phyloP scores from a whole-genome alignment of 1,140 invertebrate genomes.

The Kradibia gibbosae region DNA sequence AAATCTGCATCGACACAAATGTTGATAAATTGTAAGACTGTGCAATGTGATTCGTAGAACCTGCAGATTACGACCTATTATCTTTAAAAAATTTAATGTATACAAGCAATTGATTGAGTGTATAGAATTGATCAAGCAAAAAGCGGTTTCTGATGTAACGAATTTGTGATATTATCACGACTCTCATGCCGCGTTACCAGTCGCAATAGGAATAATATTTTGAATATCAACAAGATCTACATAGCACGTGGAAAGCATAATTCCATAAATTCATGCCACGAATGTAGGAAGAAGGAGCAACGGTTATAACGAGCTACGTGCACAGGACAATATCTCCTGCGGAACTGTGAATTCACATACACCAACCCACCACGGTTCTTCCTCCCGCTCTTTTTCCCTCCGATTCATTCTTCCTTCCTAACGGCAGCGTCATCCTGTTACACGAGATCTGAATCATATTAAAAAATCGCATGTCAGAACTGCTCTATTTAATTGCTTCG shows the following conservation, averaged over 20 bases:
- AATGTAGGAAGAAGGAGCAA: not conserved
- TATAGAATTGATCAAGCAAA: not conserved
- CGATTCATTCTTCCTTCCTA: not conserved
- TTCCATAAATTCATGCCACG: not conserved
- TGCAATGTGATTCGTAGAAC: no score
- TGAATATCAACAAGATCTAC: slow-evolving; percentile 45
- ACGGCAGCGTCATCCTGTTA: not conserved
- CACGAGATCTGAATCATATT: slow-evolving; percentile 19
- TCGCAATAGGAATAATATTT: slow-evolving; percentile 23
- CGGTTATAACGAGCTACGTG: slow-evolving; percentile 22
- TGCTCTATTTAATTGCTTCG: not conserved
- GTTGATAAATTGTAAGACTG: no score
- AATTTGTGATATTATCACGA: not conserved
- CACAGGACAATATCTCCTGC: not conserved
- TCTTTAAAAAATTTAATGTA: not conserved
- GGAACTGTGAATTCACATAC: not conserved
- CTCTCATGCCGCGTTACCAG: not conserved
- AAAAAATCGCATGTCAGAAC: slow-evolving; percentile 27
- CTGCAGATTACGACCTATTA: no score
- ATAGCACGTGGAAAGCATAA: not conserved
- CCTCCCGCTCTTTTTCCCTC: not conserved
- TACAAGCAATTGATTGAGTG: not conserved
- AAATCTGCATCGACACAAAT: no score
- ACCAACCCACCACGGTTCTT: not conserved
- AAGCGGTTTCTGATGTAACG: not conserved